phyloP scores from a whole-genome alignment of 2,113 vertebrate species.

The Forbesichthys papilliferus region DNA sequence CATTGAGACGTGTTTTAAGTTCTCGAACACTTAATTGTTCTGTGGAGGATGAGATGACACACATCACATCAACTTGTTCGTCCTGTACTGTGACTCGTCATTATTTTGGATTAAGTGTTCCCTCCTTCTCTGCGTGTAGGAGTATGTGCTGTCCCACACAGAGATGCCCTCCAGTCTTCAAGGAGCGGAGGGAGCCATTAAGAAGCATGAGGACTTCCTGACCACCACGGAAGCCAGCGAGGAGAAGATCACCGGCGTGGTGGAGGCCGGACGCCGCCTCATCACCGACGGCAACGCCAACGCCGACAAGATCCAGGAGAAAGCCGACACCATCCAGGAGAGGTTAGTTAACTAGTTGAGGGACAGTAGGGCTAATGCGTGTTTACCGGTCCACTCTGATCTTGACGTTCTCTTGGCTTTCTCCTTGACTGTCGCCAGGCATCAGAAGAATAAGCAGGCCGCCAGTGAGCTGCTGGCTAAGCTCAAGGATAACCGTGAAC shows the following conservation, averaged over 20 bases:
- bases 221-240: conserved; percentile 92
- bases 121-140: conserved; percentile 73
- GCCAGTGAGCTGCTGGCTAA: conserved; percentile 84
- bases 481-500: conserved; percentile 90
- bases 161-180: conserved; percentile 90
- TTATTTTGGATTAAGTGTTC: not conserved
- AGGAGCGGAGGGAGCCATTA: conserved; percentile 87
- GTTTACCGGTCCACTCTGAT: not conserved
- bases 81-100: too few relatives aligned
- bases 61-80: too few relatives aligned
- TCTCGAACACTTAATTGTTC: too few relatives aligned
- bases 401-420: not conserved
- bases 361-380: not conserved
- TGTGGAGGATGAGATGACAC: too few relatives aligned
- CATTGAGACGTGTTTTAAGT: too few relatives aligned
- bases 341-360: conserved; percentile 78
- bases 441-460: conserved; percentile 83
- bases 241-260: conserved; percentile 86
- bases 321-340: conserved; percentile 88
- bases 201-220: conserved; percentile 92
- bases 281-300: conserved; percentile 84
- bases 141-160: conserved; percentile 88
- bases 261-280: conserved; percentile 85
- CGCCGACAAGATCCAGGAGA: conserved; percentile 88
- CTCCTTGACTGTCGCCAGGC: conserved; percentile 66